Percentiles rank a stretch among this genome's conserved stretches.
Conservation (phyloP, 2,888 invertebrate genomes). For the Ceramica pisi region DNA sequence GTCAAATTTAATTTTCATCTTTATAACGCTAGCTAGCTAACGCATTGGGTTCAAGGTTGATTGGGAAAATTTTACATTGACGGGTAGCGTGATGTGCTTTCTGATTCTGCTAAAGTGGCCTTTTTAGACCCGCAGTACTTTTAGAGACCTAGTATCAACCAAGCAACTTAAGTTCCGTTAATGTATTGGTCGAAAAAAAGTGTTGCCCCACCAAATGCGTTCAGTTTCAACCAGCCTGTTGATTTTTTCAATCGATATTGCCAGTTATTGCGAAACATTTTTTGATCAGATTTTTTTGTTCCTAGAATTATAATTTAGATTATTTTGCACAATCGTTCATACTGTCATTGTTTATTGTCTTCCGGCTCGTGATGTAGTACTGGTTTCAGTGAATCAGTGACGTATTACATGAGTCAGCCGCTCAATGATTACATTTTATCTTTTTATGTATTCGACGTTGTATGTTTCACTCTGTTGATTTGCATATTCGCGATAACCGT, state of each 20-base stretch:
- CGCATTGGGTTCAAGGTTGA: no score
- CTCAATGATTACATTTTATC: conserved; percentile 53
- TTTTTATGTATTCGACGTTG: conserved; percentile 38
- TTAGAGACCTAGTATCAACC: not conserved
- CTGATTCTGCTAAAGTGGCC: no score
- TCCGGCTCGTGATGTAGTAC: conserved; percentile 30
- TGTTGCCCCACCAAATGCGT: conserved; percentile 3
- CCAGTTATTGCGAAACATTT: conserved; percentile 22
- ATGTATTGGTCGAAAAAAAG: not conserved
- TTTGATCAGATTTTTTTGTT: conserved; percentile 26
- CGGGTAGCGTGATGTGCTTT: no score
- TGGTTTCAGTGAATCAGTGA: conserved; percentile 39
- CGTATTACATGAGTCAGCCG: conserved; percentile 48
- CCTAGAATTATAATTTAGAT: conserved; percentile 2
- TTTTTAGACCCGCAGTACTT: no score
- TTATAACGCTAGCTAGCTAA: no score
- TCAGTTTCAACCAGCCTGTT: conserved; percentile 6
- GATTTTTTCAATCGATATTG: conserved; percentile 21
- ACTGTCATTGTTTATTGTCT: conserved; percentile 38
- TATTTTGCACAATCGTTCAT: conserved; percentile 16
- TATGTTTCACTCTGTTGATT: conserved; percentile 46
- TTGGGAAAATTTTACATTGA: no score
- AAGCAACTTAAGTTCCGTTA: not conserved
- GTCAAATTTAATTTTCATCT: no score
- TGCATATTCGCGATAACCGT: conserved; percentile 48